Evolutionary conservation across 2,113 vertebrate genomes (phyloP), one percentile per base, ranked within the genome.

Genomic region (Tragelaphus imberbis): DNA sequence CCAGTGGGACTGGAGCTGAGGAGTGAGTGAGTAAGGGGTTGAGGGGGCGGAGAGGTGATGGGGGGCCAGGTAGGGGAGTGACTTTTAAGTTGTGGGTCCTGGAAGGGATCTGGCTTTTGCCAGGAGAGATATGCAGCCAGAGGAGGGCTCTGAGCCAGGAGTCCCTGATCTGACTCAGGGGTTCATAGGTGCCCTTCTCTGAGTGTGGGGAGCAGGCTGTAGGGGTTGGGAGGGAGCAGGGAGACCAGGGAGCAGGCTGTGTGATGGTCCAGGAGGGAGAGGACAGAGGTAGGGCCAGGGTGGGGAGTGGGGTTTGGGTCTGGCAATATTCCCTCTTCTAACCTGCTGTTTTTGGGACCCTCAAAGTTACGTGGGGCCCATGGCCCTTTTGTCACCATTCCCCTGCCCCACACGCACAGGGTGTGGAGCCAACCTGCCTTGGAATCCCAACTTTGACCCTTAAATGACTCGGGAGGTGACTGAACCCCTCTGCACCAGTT

Each of bases 371-470:
- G 0, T 13, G 28, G 63, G 27, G 1, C 30, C 40, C 47, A 14
- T 4, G 44, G 47, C 71, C 80, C 63, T 82, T 71, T 75, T 51
- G 47, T 58, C 10, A 6, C n/a, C 1, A 0, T 5, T 40, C 21
- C 15, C 4, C 3, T 27, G 21, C n/a, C 5, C 61, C 30, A 2
- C 11, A 13, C 15, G 2, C 6, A 12, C 5, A 14, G 10, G 14
- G 25, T 15, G 40, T 55, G 80, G 40, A 94, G n/a, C 23, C 65
- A 21, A 59, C 36, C 61, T 86, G 13, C 40, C 55, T 11, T 65
- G 51, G 47, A 53, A 90, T 84, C 53, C 33, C 47, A 58, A 28
- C 59, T 59, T 5, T 77, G 77, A 23, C 58, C 51, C n/a, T 90
- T 55, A 7, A 15, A 63, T 36, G 16, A 13, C 15, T 6, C 0